Percentiles rank a stretch among this genome's conserved stretches.
Evolutionary conservation across 2,113 vertebrate genomes (phyloP).

Genomic region (Corythaeola cristata): DNA sequence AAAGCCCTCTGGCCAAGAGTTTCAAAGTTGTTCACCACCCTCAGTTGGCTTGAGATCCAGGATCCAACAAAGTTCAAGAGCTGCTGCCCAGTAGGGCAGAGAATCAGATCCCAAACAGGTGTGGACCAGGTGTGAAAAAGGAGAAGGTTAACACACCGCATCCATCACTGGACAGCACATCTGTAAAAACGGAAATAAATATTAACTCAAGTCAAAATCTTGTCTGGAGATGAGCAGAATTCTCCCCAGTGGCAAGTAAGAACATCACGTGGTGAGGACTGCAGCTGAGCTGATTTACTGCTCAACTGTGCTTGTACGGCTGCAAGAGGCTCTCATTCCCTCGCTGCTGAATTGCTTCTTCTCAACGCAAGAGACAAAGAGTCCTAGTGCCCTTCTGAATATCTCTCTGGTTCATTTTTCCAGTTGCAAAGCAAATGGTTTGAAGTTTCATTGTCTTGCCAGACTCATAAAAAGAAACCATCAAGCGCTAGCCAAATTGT

Average conservation of each 20-base stretch:
- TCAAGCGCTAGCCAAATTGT: background rate
- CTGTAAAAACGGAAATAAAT: slow-evolving; percentile 49
- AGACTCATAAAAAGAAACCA: slow-evolving; percentile 56
- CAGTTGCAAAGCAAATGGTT: slow-evolving; percentile 40
- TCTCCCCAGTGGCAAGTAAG: slow-evolving; percentile 11
- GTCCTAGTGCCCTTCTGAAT: background rate
- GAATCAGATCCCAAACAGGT: slow-evolving; percentile 48
- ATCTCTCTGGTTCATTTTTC: background rate
- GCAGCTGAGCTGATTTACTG: slow-evolving; percentile 55
- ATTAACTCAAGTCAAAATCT: slow-evolving; percentile 19
- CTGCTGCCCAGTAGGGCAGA: slow-evolving; percentile 17
- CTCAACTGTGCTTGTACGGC: background rate
- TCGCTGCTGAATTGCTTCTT: background rate
- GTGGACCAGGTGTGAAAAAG: slow-evolving; percentile 56
- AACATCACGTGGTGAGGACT: slow-evolving; percentile 18
- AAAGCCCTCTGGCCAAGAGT: slow-evolving; percentile 2
- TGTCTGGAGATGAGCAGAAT: slow-evolving; percentile 54
- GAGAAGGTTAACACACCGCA: slow-evolving; percentile 38
- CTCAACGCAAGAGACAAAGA: background rate
- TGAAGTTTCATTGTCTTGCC: slow-evolving; percentile 53
- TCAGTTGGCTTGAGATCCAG: background rate
- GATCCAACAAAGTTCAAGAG: slow-evolving; percentile 39
- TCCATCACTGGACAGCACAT: slow-evolving; percentile 53
- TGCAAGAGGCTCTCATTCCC: background rate
- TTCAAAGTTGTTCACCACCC: slow-evolving; percentile 20